Evolutionary conservation across 2,797 vertebrate genomes (phyloP).

Genomic region (Chelidonichthys spinosus): DNA sequence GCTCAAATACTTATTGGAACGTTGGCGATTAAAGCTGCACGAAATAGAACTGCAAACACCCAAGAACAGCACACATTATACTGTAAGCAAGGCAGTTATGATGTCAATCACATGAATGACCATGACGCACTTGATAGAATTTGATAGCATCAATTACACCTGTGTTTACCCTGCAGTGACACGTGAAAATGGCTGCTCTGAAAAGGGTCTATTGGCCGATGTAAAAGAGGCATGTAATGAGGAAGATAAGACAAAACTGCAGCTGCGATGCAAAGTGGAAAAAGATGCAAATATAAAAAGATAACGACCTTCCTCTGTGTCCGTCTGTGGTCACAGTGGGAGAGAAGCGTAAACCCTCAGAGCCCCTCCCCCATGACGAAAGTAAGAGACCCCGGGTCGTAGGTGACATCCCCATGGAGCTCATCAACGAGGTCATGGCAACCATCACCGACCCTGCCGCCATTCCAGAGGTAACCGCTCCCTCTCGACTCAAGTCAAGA

Average conservation of each 20-base stretch:
- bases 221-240: slow-evolving; percentile 1
- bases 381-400: slow-evolving; percentile 91
- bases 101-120: no score
- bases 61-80: background rate
- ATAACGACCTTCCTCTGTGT: slow-evolving; percentile 13
- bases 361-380: slow-evolving; percentile 89
- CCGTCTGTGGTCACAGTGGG: slow-evolving; percentile 69
- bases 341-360: slow-evolving; percentile 94
- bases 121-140: no score
- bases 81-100: background rate
- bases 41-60: slow-evolving; percentile 17
- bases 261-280: background rate
- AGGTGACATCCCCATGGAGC: slow-evolving; percentile 97
- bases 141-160: background rate
- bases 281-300: background rate
- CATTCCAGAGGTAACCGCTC: slow-evolving; percentile 92
- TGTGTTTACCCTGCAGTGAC: background rate
- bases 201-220: background rate
- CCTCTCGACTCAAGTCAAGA: background rate
- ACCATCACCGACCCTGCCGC: slow-evolving; percentile 96
- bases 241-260: background rate
- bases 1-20: slow-evolving; percentile 1
- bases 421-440: slow-evolving; percentile 98
- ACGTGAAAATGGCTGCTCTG: background rate
- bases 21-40: slow-evolving; percentile 2